Conservation (phyloP, 2,797 vertebrate species). For the Tiaroga cobitis region DNA sequence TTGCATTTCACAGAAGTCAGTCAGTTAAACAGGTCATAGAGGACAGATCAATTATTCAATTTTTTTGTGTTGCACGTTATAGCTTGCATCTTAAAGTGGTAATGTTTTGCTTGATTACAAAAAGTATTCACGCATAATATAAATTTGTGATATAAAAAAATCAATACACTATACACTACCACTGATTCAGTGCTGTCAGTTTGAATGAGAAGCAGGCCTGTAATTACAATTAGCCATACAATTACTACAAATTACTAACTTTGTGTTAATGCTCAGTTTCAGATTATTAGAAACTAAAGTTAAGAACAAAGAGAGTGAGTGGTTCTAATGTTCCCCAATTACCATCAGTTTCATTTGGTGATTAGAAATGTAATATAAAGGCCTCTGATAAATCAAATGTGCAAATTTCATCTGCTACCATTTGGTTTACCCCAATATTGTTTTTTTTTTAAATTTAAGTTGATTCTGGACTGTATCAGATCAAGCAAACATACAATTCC, state of each 20-base stretch:
- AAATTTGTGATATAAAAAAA: background rate
- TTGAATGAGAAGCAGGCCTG: background rate
- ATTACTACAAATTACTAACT: slow-evolving; percentile 7
- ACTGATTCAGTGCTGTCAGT: background rate
- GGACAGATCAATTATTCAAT: background rate
- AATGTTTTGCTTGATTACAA: background rate
- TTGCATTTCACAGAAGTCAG: background rate
- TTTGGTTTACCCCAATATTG: background rate
- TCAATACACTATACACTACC: background rate
- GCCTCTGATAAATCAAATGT: background rate
- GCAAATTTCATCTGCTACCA: background rate
- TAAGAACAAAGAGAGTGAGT: background rate
- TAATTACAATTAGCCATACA: slow-evolving; percentile 6
- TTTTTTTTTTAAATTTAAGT: too few species aligned
- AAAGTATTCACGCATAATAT: background rate
- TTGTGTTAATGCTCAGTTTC: slow-evolving; percentile 15
- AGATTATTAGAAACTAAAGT: slow-evolving; percentile 3
- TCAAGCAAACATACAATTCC: background rate
- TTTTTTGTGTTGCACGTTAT: background rate
- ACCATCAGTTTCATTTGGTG: background rate
- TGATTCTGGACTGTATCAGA: background rate
- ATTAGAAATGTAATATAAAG: slow-evolving; percentile 19
- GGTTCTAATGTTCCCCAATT: background rate
- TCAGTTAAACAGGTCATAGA: background rate
- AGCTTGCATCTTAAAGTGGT: background rate